Base-by-base conservation (phyloP, 2,888 invertebrate genomes). In the Argyresthia goedartella region DNA sequence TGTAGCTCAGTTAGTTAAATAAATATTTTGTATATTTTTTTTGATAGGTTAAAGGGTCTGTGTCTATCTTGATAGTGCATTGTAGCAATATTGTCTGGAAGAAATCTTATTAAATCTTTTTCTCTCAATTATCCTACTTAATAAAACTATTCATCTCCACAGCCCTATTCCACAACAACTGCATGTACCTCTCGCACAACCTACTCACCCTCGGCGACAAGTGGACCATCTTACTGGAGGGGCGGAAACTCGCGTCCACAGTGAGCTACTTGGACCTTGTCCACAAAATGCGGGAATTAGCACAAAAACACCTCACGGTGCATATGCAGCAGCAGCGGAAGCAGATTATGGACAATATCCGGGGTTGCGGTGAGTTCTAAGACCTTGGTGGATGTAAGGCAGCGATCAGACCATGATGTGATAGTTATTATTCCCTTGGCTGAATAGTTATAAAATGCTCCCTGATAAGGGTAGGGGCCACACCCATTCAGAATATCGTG, bases 91-190 rank as follows among this genome's bases (percentile, higher is more conserved):
- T n/a, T n/a, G n/a, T n/a, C n/a, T n/a, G n/a, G n/a, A n/a, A n/a
- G n/a, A n/a, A n/a, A n/a, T n/a, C n/a, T n/a, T n/a, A 25, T 25
- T 25, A 4, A 25, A 25, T 25, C 25, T 4, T 25, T 25, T 25
- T 25, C 25, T 25, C 25, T 25, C 25, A 25, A 6, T 25, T 25
- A 25, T 25, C 25, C 25, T 25, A 25, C 25, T 25, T 25, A n/a
- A n/a, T n/a, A n/a, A n/a, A n/a, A n/a, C 25, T 6, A 25, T 25
- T 25, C 25, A 52, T 45, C 52, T 25, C 52, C 50, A 43, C 75
- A 92, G 96, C 94, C 7, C 70, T 96, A 33, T 94, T 94, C 67
- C 92, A 97, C 80, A 98, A 98, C 84, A 97, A 98, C 76, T 96
- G 96, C 71, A 91, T 94, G 91, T 97, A 92, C 68, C 84, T 98